Conservation (phyloP, 2,113 vertebrate genomes). For the rabbit (Oryctolagus cuniculus) region mOryCun1.1 NC_091453.1:2675001-2675500, state of each 20-base stretch:
- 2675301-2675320: not conserved
- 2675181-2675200: not conserved
- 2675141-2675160: not conserved
- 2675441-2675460: slow-evolving; percentile 47
- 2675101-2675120: not conserved
- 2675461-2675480: slow-evolving; percentile 36
- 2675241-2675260: not conserved
- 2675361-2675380: slow-evolving; percentile 16
- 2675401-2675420: slow-evolving; percentile 18
- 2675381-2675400: slow-evolving; percentile 44
- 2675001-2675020: no score
- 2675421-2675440: not conserved
- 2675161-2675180: not conserved
- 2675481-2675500: slow-evolving; percentile 26
- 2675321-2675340: slow-evolving; percentile 5
- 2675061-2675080: no score
- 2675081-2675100: no score
- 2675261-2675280: not conserved
- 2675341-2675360: not conserved
- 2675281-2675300: not conserved
- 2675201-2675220: not conserved
- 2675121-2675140: not conserved
- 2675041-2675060: no score
- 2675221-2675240: slow-evolving; percentile 6
- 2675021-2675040: no score